Conservation (phyloP, 92 coral and sea anemone species). For the Phymanthus crucifer region DNA sequence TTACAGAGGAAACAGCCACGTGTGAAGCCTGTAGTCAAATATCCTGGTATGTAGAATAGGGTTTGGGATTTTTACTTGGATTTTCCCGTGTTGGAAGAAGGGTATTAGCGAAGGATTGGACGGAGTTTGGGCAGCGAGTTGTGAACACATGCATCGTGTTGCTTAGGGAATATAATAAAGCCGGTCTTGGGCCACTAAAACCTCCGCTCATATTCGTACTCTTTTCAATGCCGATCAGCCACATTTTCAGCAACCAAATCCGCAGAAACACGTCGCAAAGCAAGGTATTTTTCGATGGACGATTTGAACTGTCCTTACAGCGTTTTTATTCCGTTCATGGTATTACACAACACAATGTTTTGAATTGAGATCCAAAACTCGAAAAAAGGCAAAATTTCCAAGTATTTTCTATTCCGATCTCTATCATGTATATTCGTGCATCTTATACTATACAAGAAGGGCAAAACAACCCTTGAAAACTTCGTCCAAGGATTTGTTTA, state of each 20-base stretch:
- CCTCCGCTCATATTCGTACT: constrained; percentile 16
- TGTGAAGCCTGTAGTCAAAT: constrained; percentile 88
- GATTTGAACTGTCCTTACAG: background rate
- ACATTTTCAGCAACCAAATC: background rate
- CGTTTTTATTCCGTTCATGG: background rate
- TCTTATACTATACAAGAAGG: background rate
- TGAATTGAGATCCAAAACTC: background rate
- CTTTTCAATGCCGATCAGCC: background rate
- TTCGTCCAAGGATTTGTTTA: background rate
- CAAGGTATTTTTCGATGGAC: background rate
- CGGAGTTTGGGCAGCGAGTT: background rate
- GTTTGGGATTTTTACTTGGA: background rate
- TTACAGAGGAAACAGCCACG: constrained; percentile 88
- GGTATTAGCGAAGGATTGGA: background rate
- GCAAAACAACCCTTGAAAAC: background rate
- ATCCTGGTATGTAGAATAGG: constrained; percentile 68
- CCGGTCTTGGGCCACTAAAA: constrained; percentile 36
- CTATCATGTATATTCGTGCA: background rate
- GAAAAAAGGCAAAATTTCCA: constrained; percentile 3
- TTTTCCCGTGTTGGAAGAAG: background rate
- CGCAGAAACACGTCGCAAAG: background rate
- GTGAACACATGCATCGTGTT: constrained; percentile 33
- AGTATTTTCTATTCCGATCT: background rate
- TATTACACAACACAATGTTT: constrained; percentile 6
- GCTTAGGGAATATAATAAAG: constrained; percentile 45